A percentile compares a stretch with the other conserved stretches of the same genome.
Conservation (phyloP, 2,797 vertebrate genomes). For the Meriones psammophilus region DNA sequence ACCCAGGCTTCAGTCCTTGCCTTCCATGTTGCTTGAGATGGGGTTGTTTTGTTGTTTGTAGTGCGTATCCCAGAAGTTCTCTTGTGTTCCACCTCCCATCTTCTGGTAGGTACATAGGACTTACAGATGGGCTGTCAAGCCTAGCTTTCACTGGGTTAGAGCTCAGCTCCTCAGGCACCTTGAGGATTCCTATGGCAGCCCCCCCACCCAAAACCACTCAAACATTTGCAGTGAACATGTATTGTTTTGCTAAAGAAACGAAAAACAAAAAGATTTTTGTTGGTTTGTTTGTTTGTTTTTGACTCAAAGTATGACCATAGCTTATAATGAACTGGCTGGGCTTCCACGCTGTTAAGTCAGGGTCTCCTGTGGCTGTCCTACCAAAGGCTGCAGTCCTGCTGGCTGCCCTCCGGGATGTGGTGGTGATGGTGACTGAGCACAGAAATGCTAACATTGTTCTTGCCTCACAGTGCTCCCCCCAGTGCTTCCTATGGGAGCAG, state of each 20-base stretch:
- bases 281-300: background rate
- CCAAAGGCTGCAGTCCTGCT: background rate
- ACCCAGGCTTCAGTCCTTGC: background rate
- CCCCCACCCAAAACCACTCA: background rate
- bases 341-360: background rate
- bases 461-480: background rate
- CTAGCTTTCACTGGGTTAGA: background rate
- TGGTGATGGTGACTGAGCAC: background rate
- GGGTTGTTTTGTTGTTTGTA: background rate
- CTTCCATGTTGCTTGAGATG: background rate
- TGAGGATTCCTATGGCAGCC: background rate
- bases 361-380: background rate
- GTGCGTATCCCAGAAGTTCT: background rate
- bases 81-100: background rate
- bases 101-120: no score
- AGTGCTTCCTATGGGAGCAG: background rate
- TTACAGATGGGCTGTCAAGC: background rate
- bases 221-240: background rate
- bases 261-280: background rate
- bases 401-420: background rate
- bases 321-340: background rate
- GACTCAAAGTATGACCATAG: background rate
- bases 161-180: background rate
- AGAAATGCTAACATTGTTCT: background rate
- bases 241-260: background rate